Base-by-base conservation (phyloP, 1,140 invertebrate species). In the Sesamia nonagrioides region DNA sequence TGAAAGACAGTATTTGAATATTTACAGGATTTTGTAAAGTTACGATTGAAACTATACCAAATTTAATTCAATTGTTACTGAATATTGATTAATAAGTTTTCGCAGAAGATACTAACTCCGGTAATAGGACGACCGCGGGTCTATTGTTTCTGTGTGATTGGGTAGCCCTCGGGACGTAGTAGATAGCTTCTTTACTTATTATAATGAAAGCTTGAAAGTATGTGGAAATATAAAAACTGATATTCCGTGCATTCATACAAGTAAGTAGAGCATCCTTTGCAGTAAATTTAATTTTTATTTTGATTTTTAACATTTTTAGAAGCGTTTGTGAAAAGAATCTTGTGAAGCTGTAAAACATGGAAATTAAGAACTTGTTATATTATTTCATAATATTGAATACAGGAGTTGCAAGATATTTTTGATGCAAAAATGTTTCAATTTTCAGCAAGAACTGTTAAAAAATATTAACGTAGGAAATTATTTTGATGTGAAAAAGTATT, bases 51-150 rank as follows among this genome's bases (percentile, higher is more conserved):
- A 48, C 11, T 48, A 15, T 48, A 48, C 1, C 11, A 6, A 42
- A 4, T 1, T 2, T 48, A 48, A 13, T 48, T 48, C 6, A 13
- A 2, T 48, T 15, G 45, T 48, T 9, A 56, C 7, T 21, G 21
- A 56, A 56, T 56, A 56, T 56, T 56, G 52, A 56, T 56, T 56
- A 56, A 56, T 15, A 48, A 56, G 52, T 56, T 56, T 27, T 27
- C 18, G 21, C 52, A 56, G 52, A 56, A 27, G 21, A 27, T 11
- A 56, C 21, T 48, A 48, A 48, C 45, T 56, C 21, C 52, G 11
- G 18, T 56, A 56, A 56, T 56, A 27, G 52, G 18, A 56, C 18
- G 52, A 56, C 52, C 18, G 52, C 21, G 18, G 52, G 18, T 56
- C 52, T 27, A 27, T 56, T 56, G 52, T 56, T 56, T 56, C 52